Percentiles rank a stretch among this genome's conserved stretches.
Conservation (phyloP, 2,888 invertebrate species). For the Brenthis daphne region DNA sequence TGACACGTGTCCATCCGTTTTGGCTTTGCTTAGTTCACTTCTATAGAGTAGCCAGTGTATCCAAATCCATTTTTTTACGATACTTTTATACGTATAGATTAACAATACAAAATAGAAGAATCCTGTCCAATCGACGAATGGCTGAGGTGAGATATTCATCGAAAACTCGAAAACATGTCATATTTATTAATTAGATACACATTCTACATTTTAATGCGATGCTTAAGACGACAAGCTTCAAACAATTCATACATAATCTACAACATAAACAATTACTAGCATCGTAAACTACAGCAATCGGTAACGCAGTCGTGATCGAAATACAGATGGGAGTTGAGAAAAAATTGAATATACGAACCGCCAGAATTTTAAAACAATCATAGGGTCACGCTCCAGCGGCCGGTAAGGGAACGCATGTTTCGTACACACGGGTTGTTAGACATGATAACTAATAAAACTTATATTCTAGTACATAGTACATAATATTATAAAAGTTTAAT, state of each 20-base stretch:
- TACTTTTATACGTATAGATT: too few species aligned
- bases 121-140: background rate
- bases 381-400: conserved; percentile 51
- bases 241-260: background rate
- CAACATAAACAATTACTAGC: conserved; percentile 22
- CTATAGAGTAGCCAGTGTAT: too few species aligned
- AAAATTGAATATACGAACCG: conserved; percentile 50
- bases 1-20: too few species aligned
- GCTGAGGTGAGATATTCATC: background rate
- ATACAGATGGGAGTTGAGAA: conserved; percentile 47
- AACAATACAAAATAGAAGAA: background rate
- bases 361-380: conserved; percentile 55
- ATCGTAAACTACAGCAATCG: conserved; percentile 37
- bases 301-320: conserved; percentile 35
- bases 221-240: background rate
- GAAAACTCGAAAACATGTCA: background rate
- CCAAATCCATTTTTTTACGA: too few species aligned
- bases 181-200: background rate
- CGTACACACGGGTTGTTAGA: conserved; percentile 36
- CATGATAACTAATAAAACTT: background rate
- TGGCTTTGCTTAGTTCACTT: background rate
- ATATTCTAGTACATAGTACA: too few species aligned
- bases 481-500: too few species aligned
- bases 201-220: background rate
- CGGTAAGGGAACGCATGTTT: conserved; percentile 38